Evolutionary conservation across 1,140 invertebrate species (phyloP), one percentile per base, ranked within the genome.

Genomic region (Battus philenor): DNA sequence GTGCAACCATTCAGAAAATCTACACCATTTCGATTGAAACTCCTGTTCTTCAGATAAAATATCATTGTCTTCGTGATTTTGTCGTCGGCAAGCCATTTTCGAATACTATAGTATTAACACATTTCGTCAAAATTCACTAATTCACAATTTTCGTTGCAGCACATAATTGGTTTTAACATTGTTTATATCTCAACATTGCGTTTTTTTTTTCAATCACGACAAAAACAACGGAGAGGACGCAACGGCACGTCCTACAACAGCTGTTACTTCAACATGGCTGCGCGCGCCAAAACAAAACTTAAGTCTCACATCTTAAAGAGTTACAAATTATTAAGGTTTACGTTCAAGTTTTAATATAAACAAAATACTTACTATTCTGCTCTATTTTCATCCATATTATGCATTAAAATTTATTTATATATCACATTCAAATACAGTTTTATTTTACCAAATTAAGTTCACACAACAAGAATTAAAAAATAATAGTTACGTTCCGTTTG

Each of bases 1-100:
- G 81, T 98, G 94, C 46, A 99, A 89, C 98, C 98, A 99, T 78
- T 97, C 93, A 17, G 91, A 90, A 84, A 99, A 95, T 58, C 79
- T 79, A 47, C 66, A 69, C 84, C 84, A 87, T 71, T 85, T 82
- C 33, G 57, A 41, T 59, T 68, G 60, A 55, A 72, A 83, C 29
- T 85, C 79, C 17, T 44, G 53, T 51, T 83, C 79, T 47, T 70
- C 75, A 30, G 59, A 53, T 50, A 63, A 53, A 55, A 85, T 47
- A 48, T 81, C 69, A 68, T 51, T 63, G 52, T 74, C 69, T 43
- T 61, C 71, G 44, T 68, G 68, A 52, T 60, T 69, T 54, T 66
- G 62, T 27, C 63, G 47, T 55, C 63, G 63, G 70, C 74, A 71
- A 73, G 79, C 79, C 81, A 85, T 83, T 51, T 44, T 69, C 56